Evolutionary conservation across 2,888 invertebrate species (phyloP), one percentile per base, ranked within the genome.

Genomic region (Leucoma salicis): DNA sequence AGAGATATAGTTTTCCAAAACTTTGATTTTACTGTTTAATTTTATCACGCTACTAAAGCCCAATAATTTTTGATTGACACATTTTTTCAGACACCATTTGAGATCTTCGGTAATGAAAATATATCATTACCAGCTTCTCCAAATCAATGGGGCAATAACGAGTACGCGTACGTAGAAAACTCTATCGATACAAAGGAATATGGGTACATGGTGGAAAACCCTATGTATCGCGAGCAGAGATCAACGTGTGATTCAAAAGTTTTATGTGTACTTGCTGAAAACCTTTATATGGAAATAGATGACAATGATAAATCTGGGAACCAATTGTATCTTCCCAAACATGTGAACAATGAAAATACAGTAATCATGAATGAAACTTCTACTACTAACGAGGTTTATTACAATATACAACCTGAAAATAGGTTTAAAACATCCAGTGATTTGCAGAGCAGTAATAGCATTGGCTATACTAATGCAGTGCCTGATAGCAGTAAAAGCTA

Each of bases 201-300:
- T 21, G 21, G 21, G 8, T 3, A 3, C 1, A 2, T 8, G 5
- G 3, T 11, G 2, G 24, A 14, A n/a, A 42, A 42, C 24, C 21
- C 32, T 15, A n/a, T 37, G 2, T 37, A 37, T 3, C 28, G 2
- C 28, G 11, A 4, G 2, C 18, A 8, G 1, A 27, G 2, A 5
- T n/a, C n/a, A 7, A 12, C 6, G 3, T 2, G 8, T 21, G 27
- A 8, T 4, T 11, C 0, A 15, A 25, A 10, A 37, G 14, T 11
- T 5, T 2, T 14, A 7, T 21, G 14, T 31, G 11, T 6, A 10
- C 7, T 15, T 0, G 28, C 12, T 5, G 42, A 32, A 32, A 42
- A 42, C 10, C 27, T 14, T 2, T 36, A 42, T 7, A 12, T 27
- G 1, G 32, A 42, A 32, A 36, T 42, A 14, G 36, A 36, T 21